Evolutionary conservation across 2,888 invertebrate species (phyloP), one percentile per base, ranked within the genome.

Genomic region (Ichneumoninae sp.): DNA sequence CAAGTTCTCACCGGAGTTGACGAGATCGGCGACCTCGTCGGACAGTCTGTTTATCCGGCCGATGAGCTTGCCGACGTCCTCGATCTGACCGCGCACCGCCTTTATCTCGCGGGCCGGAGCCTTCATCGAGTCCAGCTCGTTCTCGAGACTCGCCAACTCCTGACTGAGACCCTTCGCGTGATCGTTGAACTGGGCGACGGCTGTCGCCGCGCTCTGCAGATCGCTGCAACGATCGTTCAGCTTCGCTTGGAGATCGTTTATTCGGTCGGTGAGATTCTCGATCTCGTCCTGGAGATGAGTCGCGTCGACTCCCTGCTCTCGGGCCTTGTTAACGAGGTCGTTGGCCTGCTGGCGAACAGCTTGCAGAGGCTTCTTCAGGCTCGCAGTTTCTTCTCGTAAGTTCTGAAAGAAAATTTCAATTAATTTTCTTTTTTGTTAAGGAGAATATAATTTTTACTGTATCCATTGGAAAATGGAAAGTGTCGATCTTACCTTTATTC

Each of bases 61-160:
- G 89, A 96, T 95, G 71, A 97, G 95, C 76, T 95, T 95, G 3
- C 94, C 94, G 19, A 98, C 95, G 90, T 98, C 98, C 79, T 98
- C 97, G 63, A 98, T 95, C 94, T 99, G 99, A 6, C 94, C 95
- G 36, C 96, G 95, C 0, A 99, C 97, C 0, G 96, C 96, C 92
- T 98, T 97, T 65, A 98, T 95, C 92, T 99, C 99, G 22, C 99
- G 95, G 0, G 96, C 98, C 0, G 98, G 96, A 0, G 98, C 97
- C 91, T 97, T 96, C 96, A 98, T 97, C 50, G 95, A 94, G 90
- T 98, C 98, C 52, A 99, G 94, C 88, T 98, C 97, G 78, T 96
- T 96, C 92, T 99, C 98, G 75, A 99, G 94, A 77, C 96, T 96
- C 0, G 96, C 95, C 2, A 99, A 94, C 92, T 98, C 97, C 86